Base-by-base conservation (phyloP, 2,113 vertebrate genomes). In the Calidris pygmaea region DNA sequence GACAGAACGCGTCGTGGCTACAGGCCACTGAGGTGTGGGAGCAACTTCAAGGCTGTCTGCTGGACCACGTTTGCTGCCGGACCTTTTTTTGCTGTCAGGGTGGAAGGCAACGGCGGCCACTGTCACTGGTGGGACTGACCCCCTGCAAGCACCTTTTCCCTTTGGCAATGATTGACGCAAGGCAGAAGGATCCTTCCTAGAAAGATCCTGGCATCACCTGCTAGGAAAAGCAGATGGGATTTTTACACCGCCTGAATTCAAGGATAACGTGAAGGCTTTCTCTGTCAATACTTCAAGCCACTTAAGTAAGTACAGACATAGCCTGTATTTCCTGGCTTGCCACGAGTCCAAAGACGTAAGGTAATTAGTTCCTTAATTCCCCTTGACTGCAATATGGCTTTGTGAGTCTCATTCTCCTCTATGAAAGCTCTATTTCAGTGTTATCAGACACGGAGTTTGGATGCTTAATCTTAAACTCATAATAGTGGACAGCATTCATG, bases 121-220 rank as follows among this genome's bases (percentile, higher is more conserved):
- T 75, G 14, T 37, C 77, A 62, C 74, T 90, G 70, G 52, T 8
- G 29, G 87, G 21, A 66, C 74, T 83, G 55, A 30, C 47, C 37
- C 30, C 50, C 53, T 73, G 43, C 73, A 50, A 30, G 43, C 58
- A 85, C 60, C 70, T 95, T 93, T 77, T 92, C 68, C 60, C 43
- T 85, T 94, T 59, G 43, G n/a, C 89, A 95, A 19, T 94, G 89
- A 89, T 87, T 95, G 94, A 92, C 89, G 94, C 34, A 65, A 92
- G 80, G 88, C 94, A 95, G 94, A 95, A 92, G 70, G 80, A 87
- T 75, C 60, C 80, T 95, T 95, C 89, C 76, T 93, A 71, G 89
- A 92, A 90, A 95, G 91, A 94, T 91, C 60, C 94, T 95, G 91
- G 91, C 85, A 70, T 95, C 85, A 90, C 90, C 94, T 95, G 78